These are phyloP conservation scores for Lathronympha strigana DNA, from an alignment of 2,888 invertebrate species.

Conservation along the genomic window DNA sequence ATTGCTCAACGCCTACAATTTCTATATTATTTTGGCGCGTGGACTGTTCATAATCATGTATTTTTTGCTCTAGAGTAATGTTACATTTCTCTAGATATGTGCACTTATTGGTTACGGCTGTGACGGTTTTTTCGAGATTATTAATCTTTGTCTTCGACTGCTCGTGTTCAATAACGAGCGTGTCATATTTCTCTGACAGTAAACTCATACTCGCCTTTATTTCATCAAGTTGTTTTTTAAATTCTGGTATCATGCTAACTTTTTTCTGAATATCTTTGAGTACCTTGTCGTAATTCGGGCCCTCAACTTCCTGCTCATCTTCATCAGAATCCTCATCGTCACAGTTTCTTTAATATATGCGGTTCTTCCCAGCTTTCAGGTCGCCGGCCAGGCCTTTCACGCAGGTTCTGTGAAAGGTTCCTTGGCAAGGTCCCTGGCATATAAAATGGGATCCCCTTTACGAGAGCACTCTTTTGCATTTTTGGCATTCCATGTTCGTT, in stretches of 20 bases:
- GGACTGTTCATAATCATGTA: neutral
- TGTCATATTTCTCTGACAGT: slow-evolving; percentile 4
- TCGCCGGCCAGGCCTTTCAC: too few relatives aligned
- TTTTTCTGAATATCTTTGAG: slow-evolving; percentile 14
- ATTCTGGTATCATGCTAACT: neutral
- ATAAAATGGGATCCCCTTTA: too few relatives aligned
- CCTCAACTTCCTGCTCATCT: neutral
- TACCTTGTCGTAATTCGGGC: neutral
- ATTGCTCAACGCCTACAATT: too few relatives aligned
- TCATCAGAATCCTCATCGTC: too few relatives aligned
- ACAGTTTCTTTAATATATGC: too few relatives aligned
- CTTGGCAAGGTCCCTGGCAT: too few relatives aligned
- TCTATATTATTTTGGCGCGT: neutral
- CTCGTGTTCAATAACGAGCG: neutral
- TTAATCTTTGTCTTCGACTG: too few relatives aligned
- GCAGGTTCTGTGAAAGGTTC: too few relatives aligned
- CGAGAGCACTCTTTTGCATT: too few relatives aligned
- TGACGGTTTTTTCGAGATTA: neutral
- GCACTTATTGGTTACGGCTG: neutral
- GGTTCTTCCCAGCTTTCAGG: too few relatives aligned
- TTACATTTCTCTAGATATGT: neutral
- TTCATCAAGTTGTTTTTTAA: slow-evolving; percentile 1
- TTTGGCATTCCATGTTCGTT: neutral
- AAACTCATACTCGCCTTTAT: slow-evolving; percentile 3
- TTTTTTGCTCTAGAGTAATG: neutral